A percentile compares a stretch with the other conserved stretches of the same genome.
phyloP scores from a whole-genome alignment of 2,797 vertebrate genomes.

The Amazonetta brasiliensis region DNA sequence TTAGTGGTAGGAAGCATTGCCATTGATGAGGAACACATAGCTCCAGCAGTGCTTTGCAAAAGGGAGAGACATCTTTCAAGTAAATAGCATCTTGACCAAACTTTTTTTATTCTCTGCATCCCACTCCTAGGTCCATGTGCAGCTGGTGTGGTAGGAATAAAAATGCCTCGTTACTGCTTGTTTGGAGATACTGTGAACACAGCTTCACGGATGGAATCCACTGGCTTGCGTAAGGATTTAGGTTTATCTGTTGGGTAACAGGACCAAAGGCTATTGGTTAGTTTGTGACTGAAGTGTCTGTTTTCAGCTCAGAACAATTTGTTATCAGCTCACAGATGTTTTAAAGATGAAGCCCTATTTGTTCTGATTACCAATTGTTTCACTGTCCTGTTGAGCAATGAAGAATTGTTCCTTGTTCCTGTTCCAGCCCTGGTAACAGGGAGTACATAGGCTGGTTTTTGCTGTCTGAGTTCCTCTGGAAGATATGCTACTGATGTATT shows the following conservation, averaged over 20 bases:
- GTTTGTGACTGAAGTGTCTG: background rate
- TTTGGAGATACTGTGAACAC: constrained; percentile 97
- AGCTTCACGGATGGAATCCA: constrained; percentile 95
- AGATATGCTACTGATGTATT: background rate
- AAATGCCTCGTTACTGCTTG: constrained; percentile 97
- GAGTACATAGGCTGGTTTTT: background rate
- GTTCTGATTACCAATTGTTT: background rate
- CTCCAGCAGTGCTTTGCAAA: background rate
- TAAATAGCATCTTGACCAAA: background rate
- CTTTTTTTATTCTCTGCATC: background rate
- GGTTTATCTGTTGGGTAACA: background rate
- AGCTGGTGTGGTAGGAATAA: constrained; percentile 94
- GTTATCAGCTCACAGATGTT: background rate
- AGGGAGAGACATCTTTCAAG: background rate
- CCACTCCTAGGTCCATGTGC: constrained; percentile 89
- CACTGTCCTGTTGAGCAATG: background rate
- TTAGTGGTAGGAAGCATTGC: background rate
- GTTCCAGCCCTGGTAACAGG: background rate
- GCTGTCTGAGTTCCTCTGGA: background rate
- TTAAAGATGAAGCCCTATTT: background rate
- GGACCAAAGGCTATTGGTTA: background rate
- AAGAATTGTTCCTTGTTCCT: background rate
- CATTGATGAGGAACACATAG: background rate
- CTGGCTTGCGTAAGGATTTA: constrained; percentile 90
- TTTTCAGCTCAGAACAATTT: constrained; percentile 24